A percentile compares a stretch with the other conserved stretches of the same genome.
phyloP scores from a whole-genome alignment of 1,140 invertebrate genomes.

The Maniola jurtina region DNA sequence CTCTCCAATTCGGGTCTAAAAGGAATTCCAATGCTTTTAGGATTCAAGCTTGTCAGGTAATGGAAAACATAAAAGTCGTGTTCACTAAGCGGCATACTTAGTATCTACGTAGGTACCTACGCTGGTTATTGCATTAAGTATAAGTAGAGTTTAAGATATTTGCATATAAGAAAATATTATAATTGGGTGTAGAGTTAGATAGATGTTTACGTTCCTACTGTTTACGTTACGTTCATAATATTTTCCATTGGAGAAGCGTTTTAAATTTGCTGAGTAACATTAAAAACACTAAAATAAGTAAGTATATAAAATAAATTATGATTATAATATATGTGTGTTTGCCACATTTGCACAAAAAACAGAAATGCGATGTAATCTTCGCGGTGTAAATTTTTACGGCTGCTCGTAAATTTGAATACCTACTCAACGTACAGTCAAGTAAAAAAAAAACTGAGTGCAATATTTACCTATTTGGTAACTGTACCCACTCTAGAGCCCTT shows the following conservation, averaged over 20 bases:
- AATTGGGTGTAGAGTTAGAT: too few species aligned
- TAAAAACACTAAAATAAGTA: constrained; percentile 13
- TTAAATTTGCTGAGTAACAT: not conserved
- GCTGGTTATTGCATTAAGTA: too few species aligned
- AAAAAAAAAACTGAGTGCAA: not conserved
- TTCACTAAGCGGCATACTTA: too few species aligned
- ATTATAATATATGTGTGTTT: constrained; percentile 11
- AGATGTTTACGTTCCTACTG: too few species aligned
- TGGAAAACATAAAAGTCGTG: too few species aligned
- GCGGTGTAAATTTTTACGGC: constrained; percentile 21
- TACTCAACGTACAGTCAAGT: constrained; percentile 6
- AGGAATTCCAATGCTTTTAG: too few species aligned
- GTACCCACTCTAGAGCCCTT: too few species aligned
- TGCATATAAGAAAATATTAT: too few species aligned
- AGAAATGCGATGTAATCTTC: constrained; percentile 20
- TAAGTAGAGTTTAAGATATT: too few species aligned
- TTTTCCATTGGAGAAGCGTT: not conserved
- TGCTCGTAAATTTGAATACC: constrained; percentile 20
- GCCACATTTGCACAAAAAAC: constrained; percentile 23
- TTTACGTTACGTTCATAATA: too few species aligned
- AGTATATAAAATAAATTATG: constrained; percentile 15
- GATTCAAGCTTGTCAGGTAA: too few species aligned
- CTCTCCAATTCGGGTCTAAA: too few species aligned
- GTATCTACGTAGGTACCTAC: not conserved
- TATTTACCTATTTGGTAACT: not conserved